Base-by-base conservation (phyloP, 2,888 invertebrate genomes). In the Drosophila paranaensis region DNA sequence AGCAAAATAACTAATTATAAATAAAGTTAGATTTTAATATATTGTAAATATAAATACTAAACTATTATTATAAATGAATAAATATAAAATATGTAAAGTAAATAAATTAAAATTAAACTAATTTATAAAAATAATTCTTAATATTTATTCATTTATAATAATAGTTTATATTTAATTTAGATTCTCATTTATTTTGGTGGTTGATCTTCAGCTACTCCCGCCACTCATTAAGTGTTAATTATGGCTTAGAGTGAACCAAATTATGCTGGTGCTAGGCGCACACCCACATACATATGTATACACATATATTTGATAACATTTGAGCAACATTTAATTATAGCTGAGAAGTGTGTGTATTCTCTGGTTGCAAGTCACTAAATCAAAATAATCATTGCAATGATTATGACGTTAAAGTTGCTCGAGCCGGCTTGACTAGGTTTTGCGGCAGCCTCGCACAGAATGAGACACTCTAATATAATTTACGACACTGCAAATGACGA, bases 401-500 rank as follows among this genome's bases (percentile, higher is more conserved):
- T 73, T 61, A 78, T 72, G 72, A 67, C 71, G 66, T 63, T 77
- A 61, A 67, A 71, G 77, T 72, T 72, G 72, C 62, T 54, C 64
- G 42, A 78, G 62, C 71, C 78, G 63, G 76, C 73, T 71, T 63
- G 68, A 68, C 76, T 61, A 51, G 77, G 55, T 58, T 67, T 65
- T 65, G 77, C 64, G 67, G 79, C 68, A 74, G 60, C 61, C 60
- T 71, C 71, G 60, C 53, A 61, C 57, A 71, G 78, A 68, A 69
- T 81, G 81, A 67, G 70, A 79, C 81, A 86, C 87, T 85, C 86
- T 83, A 85, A 85, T 83, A 88, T 88, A 88, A 85, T 85, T 85
- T 85, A 85, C 88, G 85, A 85, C 87, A 88, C 88, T 88, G 83
- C 74, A 80, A 88, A 84, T 88, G 88, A 75, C 81, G 72, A 82